Evolutionary conservation across 2,888 invertebrate genomes (phyloP).

Genomic region (Napeogenes sylphis): DNA sequence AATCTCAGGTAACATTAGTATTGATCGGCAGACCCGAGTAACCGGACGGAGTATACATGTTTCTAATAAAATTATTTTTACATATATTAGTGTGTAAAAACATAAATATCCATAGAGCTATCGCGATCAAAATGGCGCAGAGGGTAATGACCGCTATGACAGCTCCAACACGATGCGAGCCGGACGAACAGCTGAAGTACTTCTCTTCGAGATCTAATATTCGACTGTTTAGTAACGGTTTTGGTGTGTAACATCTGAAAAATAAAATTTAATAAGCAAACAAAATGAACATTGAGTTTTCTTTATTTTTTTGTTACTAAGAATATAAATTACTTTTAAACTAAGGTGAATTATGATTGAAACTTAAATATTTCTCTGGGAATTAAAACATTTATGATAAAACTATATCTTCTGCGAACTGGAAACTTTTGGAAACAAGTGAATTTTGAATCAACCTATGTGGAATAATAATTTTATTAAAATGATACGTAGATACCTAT

Average conservation of each 20-base stretch:
- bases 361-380: too few relatives aligned
- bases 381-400: too few relatives aligned
- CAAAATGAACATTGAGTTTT: background rate
- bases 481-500: too few relatives aligned
- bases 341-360: too few relatives aligned
- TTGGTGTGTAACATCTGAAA: conserved; percentile 72
- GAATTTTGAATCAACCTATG: too few relatives aligned
- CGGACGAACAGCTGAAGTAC: conserved; percentile 58
- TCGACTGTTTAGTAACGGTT: conserved; percentile 55
- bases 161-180: conserved; percentile 40
- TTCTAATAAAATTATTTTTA: conserved; percentile 39
- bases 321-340: too few relatives aligned
- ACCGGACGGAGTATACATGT: conserved; percentile 41
- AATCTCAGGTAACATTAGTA: conserved; percentile 5
- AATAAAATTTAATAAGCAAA: background rate
- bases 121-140: conserved; percentile 42
- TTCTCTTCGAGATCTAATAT: conserved; percentile 63
- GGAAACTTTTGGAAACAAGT: too few relatives aligned
- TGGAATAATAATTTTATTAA: too few relatives aligned
- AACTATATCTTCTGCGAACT: too few relatives aligned
- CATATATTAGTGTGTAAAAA: conserved; percentile 48
- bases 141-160: conserved; percentile 44
- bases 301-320: too few relatives aligned
- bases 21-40: conserved; percentile 52
- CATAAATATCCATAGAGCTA: conserved; percentile 60